Conservation (phyloP, 2,113 vertebrate genomes). For the Syrmaticus mikado region DNA sequence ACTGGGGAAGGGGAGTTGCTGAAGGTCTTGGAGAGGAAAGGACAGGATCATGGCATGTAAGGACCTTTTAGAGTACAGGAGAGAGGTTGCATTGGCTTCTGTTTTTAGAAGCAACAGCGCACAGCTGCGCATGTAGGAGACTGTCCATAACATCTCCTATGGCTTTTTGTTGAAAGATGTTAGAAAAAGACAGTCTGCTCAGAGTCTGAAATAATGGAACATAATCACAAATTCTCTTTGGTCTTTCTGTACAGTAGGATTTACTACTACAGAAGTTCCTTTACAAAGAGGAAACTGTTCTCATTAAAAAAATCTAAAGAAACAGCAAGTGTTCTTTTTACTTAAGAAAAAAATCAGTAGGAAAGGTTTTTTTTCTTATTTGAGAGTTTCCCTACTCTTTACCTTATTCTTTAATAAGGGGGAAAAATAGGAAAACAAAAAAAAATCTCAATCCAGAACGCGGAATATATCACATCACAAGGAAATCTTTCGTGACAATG, state of each 20-base stretch:
- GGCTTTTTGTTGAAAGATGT: not conserved
- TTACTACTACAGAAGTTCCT: not conserved
- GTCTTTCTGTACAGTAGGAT: not conserved
- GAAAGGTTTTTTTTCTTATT: not conserved
- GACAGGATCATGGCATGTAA: not conserved
- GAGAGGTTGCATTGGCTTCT: not conserved
- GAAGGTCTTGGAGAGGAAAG: not conserved
- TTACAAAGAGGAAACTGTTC: not conserved
- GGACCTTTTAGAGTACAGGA: not conserved
- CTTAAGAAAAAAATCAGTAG: not conserved
- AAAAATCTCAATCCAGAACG: not conserved
- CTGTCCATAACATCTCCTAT: not conserved
- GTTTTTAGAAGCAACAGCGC: not conserved
- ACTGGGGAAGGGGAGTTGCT: not conserved
- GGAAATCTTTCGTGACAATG: not conserved
- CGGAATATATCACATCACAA: not conserved
- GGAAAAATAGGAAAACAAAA: not conserved
- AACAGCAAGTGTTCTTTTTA: not conserved
- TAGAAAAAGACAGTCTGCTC: not conserved
- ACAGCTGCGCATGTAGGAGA: not conserved
- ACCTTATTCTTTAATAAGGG: too few species aligned
- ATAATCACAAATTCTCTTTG: not conserved
- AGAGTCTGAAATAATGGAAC: not conserved
- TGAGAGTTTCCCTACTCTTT: not conserved
- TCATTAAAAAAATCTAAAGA: not conserved